Percentiles rank a stretch among this genome's conserved stretches.
Evolutionary conservation across 1,140 invertebrate genomes (phyloP).

Genomic region (Spodoptera frugiperda): DNA sequence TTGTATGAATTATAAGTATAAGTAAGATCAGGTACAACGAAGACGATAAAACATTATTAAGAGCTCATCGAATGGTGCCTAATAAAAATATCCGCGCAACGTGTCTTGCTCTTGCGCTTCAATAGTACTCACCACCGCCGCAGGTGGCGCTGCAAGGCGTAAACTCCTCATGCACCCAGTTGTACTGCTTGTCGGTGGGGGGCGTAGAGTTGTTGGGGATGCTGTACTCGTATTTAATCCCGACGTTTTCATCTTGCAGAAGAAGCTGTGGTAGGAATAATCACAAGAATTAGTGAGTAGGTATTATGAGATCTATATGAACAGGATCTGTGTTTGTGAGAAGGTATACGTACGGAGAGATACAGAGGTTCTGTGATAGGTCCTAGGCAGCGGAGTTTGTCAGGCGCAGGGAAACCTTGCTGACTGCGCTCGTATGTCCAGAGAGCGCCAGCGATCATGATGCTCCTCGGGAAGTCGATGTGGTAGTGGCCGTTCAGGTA

Average conservation of each 20-base stretch:
- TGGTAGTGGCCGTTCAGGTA: slow-evolving; percentile 98
- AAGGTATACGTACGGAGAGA: slow-evolving; percentile 90
- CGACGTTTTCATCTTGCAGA: slow-evolving; percentile 94
- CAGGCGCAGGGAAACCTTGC: slow-evolving; percentile 92
- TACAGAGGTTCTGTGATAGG: slow-evolving; percentile 95
- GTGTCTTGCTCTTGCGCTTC: neutral
- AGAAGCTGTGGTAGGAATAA: slow-evolving; percentile 89
- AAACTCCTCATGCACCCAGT: slow-evolving; percentile 93
- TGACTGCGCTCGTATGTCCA: slow-evolving; percentile 95
- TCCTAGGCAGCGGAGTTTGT: slow-evolving; percentile 93
- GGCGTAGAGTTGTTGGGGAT: slow-evolving; percentile 91
- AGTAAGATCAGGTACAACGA: too few relatives aligned
- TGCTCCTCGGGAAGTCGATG: slow-evolving; percentile 94
- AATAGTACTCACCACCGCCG: slow-evolving; percentile 91
- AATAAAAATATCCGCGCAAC: neutral
- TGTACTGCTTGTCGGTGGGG: slow-evolving; percentile 90
- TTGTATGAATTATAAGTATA: too few relatives aligned
- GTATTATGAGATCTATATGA: too few relatives aligned
- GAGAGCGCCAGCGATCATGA: slow-evolving; percentile 92
- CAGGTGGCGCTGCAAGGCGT: slow-evolving; percentile 93
- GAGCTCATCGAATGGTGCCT: neutral
- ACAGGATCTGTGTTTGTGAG: too few relatives aligned
- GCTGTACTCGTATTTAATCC: slow-evolving; percentile 96
- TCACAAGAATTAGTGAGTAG: neutral
- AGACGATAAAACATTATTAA: too few relatives aligned